phyloP scores from a whole-genome alignment of 2,113 vertebrate species.

The Corythaeola cristata region DNA sequence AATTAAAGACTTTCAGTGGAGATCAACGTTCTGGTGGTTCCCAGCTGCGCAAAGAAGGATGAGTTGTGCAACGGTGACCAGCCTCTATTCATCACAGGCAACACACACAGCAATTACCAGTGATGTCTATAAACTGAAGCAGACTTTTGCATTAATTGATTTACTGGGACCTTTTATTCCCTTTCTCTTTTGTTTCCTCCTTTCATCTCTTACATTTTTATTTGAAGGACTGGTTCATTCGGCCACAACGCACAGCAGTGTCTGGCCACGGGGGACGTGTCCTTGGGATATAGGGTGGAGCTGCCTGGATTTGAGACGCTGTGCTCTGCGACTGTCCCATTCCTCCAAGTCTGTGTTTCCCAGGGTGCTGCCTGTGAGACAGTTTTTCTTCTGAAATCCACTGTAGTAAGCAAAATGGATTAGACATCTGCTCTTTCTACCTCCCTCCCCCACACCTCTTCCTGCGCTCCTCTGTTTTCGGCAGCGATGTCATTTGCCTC shows the following conservation, averaged over 20 bases:
- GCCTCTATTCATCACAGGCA: slow-evolving; percentile 52
- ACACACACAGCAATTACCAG: slow-evolving; percentile 33
- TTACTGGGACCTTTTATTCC: slow-evolving; percentile 26
- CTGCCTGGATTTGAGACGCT: not conserved
- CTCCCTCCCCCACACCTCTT: not conserved
- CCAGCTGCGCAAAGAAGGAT: not conserved
- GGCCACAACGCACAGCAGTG: not conserved
- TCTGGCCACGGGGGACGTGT: not conserved
- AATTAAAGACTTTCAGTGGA: slow-evolving; percentile 36
- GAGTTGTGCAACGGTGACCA: slow-evolving; percentile 6
- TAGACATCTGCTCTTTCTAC: not conserved
- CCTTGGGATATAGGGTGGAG: not conserved
- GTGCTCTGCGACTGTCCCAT: not conserved
- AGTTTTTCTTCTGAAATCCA: slow-evolving; percentile 12
- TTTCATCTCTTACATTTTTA: not conserved
- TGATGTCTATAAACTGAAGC: slow-evolving; percentile 33
- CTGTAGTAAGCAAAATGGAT: not conserved
- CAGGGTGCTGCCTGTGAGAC: not conserved
- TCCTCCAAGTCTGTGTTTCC: not conserved
- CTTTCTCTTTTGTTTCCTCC: slow-evolving; percentile 46
- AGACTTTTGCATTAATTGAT: slow-evolving; percentile 43
- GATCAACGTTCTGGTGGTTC: not conserved
- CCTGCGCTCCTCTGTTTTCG: slow-evolving; percentile 1
- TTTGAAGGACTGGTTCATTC: slow-evolving; percentile 29
- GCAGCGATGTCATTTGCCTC: not conserved